phyloP scores from a whole-genome alignment of 1,140 invertebrate species.

The Oscheius sp. region DNA sequence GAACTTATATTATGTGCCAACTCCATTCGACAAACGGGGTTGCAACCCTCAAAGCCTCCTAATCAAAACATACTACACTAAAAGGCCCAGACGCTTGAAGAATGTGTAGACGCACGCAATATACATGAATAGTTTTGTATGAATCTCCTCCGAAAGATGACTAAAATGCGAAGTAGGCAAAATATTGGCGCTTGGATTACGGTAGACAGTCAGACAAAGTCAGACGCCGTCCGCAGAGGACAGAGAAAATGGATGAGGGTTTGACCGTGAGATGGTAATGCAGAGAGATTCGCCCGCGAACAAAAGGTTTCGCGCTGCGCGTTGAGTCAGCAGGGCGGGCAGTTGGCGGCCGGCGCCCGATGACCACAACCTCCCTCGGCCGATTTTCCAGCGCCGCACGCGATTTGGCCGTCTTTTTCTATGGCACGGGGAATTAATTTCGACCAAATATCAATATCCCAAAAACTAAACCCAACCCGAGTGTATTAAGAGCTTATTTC shows the following conservation, averaged over 20 bases:
- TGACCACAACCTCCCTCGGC: constrained; percentile 1
- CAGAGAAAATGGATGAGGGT: neutral
- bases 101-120: no score
- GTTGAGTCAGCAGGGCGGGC: constrained; percentile 3
- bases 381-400: no score
- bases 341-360: constrained; percentile 3
- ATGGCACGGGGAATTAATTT: no score
- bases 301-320: constrained; percentile 10
- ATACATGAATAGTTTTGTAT: neutral
- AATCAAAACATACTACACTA: no score
- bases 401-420: no score
- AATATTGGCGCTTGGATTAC: neutral
- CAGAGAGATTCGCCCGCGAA: neutral
- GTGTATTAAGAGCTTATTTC: no score
- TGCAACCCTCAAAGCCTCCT: no score
- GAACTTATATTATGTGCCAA: neutral
- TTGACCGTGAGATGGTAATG: neutral
- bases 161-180: neutral
- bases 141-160: neutral
- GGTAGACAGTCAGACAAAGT: neutral
- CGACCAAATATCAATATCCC: no score
- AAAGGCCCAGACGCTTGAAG: no score
- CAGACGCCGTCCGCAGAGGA: neutral
- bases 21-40: no score
- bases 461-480: no score